Conservation (phyloP, 2,113 vertebrate genomes). For the Sylvietta virens region DNA sequence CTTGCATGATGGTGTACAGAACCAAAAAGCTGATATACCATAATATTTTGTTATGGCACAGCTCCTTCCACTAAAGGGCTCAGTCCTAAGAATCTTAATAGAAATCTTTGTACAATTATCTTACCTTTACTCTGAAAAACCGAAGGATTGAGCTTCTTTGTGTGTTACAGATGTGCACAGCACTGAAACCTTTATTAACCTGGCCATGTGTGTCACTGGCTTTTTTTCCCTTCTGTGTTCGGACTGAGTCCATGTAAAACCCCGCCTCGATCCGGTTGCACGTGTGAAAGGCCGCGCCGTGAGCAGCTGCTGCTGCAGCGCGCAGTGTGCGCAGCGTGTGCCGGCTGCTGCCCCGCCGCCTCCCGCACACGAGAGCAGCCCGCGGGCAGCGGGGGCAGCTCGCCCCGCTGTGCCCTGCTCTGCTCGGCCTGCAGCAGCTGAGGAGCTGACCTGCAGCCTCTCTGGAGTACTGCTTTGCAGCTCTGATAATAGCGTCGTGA, state of each 20-base stretch:
- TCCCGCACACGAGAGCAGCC: accelerated
- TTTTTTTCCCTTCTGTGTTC: background rate
- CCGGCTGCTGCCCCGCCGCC: background rate
- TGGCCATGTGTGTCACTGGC: background rate
- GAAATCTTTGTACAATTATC: background rate
- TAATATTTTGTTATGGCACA: background rate
- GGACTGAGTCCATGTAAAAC: background rate
- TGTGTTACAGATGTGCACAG: background rate
- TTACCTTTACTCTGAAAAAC: background rate
- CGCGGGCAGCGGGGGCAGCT: background rate
- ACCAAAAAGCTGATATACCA: background rate
- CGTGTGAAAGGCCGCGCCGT: background rate
- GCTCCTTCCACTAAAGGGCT: background rate
- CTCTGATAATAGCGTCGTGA: background rate
- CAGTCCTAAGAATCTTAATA: background rate
- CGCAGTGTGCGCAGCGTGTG: accelerated
- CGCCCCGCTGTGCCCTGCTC: background rate
- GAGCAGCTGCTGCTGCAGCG: background rate
- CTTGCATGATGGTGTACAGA: background rate
- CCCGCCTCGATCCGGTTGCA: background rate
- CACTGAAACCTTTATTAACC: background rate
- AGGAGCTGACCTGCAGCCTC: background rate
- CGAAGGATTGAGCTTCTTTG: background rate
- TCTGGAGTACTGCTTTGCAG: background rate
- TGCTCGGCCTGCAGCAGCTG: background rate